These are phyloP conservation scores for Drosophila dunni DNA, from an alignment of 1,140 invertebrate species.

Conservation along the genomic window DNA sequence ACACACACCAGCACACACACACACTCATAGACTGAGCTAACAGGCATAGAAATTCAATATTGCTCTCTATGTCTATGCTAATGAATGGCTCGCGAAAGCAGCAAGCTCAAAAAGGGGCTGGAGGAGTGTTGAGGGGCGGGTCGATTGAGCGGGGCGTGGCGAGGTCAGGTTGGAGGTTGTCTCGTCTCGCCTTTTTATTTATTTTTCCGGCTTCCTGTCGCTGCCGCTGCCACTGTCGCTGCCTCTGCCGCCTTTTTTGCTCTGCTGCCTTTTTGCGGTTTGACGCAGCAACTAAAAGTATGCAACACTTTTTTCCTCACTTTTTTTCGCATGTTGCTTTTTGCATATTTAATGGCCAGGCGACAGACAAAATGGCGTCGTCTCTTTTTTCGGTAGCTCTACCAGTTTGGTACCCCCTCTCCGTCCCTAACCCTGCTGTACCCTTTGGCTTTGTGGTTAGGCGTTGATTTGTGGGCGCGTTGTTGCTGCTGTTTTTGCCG, in stretches of 20 bases:
- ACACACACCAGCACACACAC: slow-evolving; percentile 5
- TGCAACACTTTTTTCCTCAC: slow-evolving; percentile 69
- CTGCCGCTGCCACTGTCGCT: slow-evolving; percentile 13
- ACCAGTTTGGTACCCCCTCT: background rate
- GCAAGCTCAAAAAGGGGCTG: slow-evolving; percentile 12
- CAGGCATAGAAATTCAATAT: slow-evolving; percentile 77
- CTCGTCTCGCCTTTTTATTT: slow-evolving; percentile 63
- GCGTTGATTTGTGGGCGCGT: slow-evolving; percentile 77
- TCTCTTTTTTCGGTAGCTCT: slow-evolving; percentile 14
- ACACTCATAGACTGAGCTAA: slow-evolving; percentile 7
- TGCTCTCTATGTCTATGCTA: slow-evolving; percentile 78
- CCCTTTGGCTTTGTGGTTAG: slow-evolving; percentile 63
- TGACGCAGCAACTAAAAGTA: slow-evolving; percentile 80
- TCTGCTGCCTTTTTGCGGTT: slow-evolving; percentile 76
- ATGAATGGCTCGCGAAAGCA: slow-evolving; percentile 66
- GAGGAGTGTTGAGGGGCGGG: too few species aligned
- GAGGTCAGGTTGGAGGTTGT: slow-evolving; percentile 12
- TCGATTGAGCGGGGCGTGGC: background rate
- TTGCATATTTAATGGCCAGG: slow-evolving; percentile 77
- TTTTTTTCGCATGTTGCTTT: slow-evolving; percentile 75
- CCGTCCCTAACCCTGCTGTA: background rate
- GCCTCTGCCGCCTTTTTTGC: slow-evolving; percentile 30
- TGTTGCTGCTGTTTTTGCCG: slow-evolving; percentile 48
- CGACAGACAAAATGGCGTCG: slow-evolving; percentile 78
- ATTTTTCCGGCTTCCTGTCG: slow-evolving; percentile 79